Evolutionary conservation across 1,140 invertebrate species (phyloP).

Genomic region (Drosophila auraria): DNA sequence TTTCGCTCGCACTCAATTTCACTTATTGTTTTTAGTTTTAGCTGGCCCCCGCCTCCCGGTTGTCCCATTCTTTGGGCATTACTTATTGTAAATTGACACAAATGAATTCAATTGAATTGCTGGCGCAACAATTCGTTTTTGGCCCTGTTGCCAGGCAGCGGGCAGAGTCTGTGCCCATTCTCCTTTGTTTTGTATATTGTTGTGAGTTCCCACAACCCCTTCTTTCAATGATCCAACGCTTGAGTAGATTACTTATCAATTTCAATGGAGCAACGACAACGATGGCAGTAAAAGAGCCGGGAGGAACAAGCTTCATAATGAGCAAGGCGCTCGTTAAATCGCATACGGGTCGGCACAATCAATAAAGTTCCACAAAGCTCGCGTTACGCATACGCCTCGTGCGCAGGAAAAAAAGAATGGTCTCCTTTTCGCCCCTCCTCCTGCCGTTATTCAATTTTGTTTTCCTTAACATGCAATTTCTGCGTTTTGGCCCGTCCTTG

Average conservation of each 20-base stretch:
- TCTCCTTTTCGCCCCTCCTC: conserved; percentile 3
- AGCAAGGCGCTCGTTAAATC: conserved; percentile 21
- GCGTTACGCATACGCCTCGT: conserved; percentile 46
- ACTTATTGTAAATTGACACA: conserved; percentile 81
- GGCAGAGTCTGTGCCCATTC: conserved; percentile 28
- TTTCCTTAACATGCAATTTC: conserved; percentile 5
- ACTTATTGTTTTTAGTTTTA: conserved; percentile 43
- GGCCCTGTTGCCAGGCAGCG: conserved; percentile 50
- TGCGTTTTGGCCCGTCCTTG: conserved; percentile 1
- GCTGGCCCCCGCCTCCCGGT: no score
- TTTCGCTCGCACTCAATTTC: conserved; percentile 55
- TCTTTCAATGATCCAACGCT: conserved; percentile 27
- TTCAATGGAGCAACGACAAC: conserved; percentile 25
- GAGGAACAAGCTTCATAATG: conserved; percentile 10
- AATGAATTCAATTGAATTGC: conserved; percentile 82
- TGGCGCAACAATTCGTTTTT: conserved; percentile 44
- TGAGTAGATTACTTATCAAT: conserved; percentile 55
- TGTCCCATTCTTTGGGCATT: conserved; percentile 39
- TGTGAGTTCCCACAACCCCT: conserved; percentile 8
- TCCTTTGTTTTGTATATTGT: conserved; percentile 9
- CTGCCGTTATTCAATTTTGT: neutral
- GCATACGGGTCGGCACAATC: conserved; percentile 42
- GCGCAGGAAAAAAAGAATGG: conserved; percentile 6
- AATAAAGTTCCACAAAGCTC: conserved; percentile 23
- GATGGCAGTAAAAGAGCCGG: conserved; percentile 23